These are phyloP conservation scores for Myrmecobius fasciatus DNA, from an alignment of 2,113 vertebrate species.

Conservation along the genomic window DNA sequence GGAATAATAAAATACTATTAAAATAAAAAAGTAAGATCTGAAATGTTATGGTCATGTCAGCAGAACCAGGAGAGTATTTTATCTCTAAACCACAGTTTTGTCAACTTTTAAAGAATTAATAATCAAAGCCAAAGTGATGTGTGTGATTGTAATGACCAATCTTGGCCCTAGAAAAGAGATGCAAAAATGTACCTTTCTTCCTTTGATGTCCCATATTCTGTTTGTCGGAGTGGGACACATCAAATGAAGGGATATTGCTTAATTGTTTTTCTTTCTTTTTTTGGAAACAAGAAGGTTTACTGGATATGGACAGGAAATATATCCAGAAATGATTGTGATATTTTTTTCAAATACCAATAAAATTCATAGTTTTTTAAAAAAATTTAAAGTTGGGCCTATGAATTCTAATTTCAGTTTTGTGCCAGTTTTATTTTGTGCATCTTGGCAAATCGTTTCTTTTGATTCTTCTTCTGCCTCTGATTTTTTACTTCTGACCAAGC, in stretches of 20 bases:
- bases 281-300: neutral
- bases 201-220: neutral
- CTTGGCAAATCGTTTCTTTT: conserved; percentile 64
- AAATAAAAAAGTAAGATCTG: conserved; percentile 9
- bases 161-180: neutral
- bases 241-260: neutral
- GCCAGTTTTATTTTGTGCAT: conserved; percentile 56
- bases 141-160: neutral
- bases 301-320: neutral
- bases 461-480: conserved; percentile 45
- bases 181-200: neutral
- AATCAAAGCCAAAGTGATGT: neutral
- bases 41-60: neutral
- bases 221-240: too few relatives aligned
- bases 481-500: neutral
- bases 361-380: neutral
- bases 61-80: neutral
- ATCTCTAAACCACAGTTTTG: neutral
- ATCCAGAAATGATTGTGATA: neutral
- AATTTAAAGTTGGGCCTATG: neutral
- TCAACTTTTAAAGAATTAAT: neutral
- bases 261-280: neutral
- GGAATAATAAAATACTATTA: too few relatives aligned
- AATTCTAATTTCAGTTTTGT: conserved; percentile 68
- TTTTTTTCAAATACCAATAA: neutral